Conservation (phyloP, 2,888 invertebrate genomes). For the Thymelicus lineola region DNA sequence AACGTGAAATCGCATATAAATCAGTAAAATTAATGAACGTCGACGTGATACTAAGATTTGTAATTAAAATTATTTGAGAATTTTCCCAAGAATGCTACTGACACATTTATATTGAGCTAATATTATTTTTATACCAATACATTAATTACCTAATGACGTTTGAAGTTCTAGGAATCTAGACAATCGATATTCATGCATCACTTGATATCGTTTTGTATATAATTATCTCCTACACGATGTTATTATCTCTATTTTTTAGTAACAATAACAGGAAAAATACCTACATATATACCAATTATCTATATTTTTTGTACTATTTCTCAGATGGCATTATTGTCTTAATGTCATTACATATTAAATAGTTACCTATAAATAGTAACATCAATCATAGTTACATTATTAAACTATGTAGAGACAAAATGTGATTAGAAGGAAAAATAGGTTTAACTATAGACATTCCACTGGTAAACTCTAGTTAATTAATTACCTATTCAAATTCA, state of each 20-base stretch:
- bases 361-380: background rate
- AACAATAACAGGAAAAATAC: slow-evolving; percentile 9
- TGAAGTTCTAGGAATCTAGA: background rate
- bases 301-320: background rate
- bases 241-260: background rate
- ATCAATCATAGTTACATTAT: background rate
- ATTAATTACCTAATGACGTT: background rate
- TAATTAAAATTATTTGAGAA: too few species aligned
- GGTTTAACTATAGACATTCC: too few species aligned
- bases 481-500: too few species aligned
- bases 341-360: background rate
- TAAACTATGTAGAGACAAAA: too few species aligned
- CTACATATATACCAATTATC: background rate
- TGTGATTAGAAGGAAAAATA: too few species aligned
- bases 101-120: background rate
- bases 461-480: too few species aligned
- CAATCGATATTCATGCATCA: background rate
- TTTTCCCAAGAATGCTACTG: background rate
- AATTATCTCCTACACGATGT: too few species aligned
- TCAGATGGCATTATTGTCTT: background rate
- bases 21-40: too few species aligned
- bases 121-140: background rate
- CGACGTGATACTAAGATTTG: too few species aligned
- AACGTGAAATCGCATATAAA: too few species aligned
- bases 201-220: background rate